Evolutionary conservation across 2,797 vertebrate species (phyloP).

Genomic region (Notolabrus celidotus): DNA sequence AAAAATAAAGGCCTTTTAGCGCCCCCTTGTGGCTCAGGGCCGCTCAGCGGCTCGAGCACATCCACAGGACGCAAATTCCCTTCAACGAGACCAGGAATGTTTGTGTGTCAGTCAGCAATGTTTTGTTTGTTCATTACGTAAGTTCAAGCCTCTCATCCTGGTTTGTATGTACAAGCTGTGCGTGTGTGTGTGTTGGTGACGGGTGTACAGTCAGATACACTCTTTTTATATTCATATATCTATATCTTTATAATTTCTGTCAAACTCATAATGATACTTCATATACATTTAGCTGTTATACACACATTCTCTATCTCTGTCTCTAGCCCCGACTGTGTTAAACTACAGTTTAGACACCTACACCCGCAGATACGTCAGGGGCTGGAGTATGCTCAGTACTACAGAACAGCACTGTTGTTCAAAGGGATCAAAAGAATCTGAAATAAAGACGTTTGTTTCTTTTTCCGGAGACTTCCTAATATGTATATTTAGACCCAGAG

Average conservation of each 20-base stretch:
- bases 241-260: conserved; percentile 84
- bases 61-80: conserved; percentile 66
- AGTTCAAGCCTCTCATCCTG: conserved; percentile 75
- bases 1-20: conserved; percentile 73
- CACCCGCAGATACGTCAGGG: conserved; percentile 83
- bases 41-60: conserved; percentile 82
- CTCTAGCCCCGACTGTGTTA: conserved; percentile 86
- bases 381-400: conserved; percentile 78
- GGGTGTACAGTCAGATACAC: conserved; percentile 82
- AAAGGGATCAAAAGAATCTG: conserved; percentile 73
- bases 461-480: conserved; percentile 80
- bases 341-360: conserved; percentile 90
- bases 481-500: conserved; percentile 93
- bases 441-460: conserved; percentile 74
- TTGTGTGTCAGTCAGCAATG: conserved; percentile 74
- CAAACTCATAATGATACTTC: conserved; percentile 83
- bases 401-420: conserved; percentile 82
- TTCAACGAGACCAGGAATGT: conserved; percentile 87
- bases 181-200: conserved; percentile 67
- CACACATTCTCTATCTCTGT: conserved; percentile 84
- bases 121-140: conserved; percentile 64
- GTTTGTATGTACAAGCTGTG: conserved; percentile 90
- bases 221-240: conserved; percentile 82
- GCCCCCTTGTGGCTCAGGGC: conserved; percentile 74
- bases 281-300: conserved; percentile 88